phyloP scores from a whole-genome alignment of 2,888 invertebrate species.

The Idaea biselata region DNA sequence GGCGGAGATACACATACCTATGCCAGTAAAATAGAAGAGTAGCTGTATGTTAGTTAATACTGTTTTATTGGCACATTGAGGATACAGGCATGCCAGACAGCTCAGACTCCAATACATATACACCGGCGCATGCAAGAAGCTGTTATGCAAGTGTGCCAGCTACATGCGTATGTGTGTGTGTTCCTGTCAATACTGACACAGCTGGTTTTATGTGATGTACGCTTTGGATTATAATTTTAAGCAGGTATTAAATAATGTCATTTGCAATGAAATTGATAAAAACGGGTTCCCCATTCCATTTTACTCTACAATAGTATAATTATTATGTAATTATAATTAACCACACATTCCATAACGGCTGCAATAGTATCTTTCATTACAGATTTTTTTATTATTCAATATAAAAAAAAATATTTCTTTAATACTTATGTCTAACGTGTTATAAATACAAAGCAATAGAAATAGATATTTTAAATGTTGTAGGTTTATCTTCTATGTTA shows the following conservation, averaged over 20 bases:
- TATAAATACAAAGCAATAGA: conserved; percentile 51
- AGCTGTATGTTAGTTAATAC: too few species aligned
- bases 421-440: conserved; percentile 33
- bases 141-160: too few species aligned
- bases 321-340: conserved; percentile 28
- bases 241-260: background rate
- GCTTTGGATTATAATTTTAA: background rate
- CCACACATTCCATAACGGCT: conserved; percentile 64
- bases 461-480: conserved; percentile 31
- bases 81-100: too few species aligned
- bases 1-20: too few species aligned
- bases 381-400: conserved; percentile 46
- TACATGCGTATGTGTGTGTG: too few species aligned
- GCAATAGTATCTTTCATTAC: conserved; percentile 61
- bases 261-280: conserved; percentile 22
- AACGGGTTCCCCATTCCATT: conserved; percentile 62
- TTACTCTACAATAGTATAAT: conserved; percentile 38
- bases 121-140: too few species aligned
- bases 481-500: conserved; percentile 10
- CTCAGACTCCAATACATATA: too few species aligned
- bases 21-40: too few species aligned
- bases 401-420: conserved; percentile 24
- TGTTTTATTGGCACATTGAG: too few species aligned
- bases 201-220: background rate
- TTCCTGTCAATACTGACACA: background rate